Evolutionary conservation across 2,888 invertebrate genomes (phyloP).

Genomic region (Anthophora plumipes): DNA sequence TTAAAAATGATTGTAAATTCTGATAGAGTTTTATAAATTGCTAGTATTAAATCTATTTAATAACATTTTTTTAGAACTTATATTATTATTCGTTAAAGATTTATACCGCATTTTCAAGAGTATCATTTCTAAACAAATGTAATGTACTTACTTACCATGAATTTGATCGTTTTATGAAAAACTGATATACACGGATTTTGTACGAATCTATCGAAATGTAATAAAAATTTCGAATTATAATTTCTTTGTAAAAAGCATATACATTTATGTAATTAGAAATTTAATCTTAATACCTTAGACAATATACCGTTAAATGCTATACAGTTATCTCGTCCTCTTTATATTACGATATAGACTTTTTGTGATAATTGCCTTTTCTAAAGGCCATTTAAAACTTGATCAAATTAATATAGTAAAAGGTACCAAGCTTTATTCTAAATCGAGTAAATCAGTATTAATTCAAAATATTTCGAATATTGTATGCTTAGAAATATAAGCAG

Average conservation of each 20-base stretch:
- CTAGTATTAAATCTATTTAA: neutral
- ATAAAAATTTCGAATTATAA: neutral
- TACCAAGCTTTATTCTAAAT: neutral
- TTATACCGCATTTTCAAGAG: neutral
- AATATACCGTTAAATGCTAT: constrained; percentile 59
- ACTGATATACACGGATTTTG: neutral
- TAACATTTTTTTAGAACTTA: neutral
- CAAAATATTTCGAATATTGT: neutral
- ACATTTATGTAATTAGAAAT: constrained; percentile 41
- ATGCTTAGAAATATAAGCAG: neutral
- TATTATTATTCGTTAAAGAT: neutral
- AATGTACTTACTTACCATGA: neutral
- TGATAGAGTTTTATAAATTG: neutral
- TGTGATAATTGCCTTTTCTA: constrained; percentile 39
- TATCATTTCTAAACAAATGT: neutral
- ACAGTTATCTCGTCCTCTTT: constrained; percentile 58
- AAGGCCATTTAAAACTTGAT: constrained; percentile 28
- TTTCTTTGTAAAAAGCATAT: neutral
- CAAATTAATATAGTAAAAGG: constrained; percentile 22
- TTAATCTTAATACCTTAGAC: constrained; percentile 48
- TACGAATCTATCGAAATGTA: neutral
- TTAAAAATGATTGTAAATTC: neutral
- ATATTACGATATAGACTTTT: constrained; percentile 35
- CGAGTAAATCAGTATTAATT: neutral
- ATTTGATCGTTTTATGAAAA: neutral